Percentiles rank a stretch among this genome's conserved stretches.
These are phyloP conservation scores for Aspiorhynchus laticeps DNA, from an alignment of 2,113 vertebrate genomes.

Conservation along the genomic window DNA sequence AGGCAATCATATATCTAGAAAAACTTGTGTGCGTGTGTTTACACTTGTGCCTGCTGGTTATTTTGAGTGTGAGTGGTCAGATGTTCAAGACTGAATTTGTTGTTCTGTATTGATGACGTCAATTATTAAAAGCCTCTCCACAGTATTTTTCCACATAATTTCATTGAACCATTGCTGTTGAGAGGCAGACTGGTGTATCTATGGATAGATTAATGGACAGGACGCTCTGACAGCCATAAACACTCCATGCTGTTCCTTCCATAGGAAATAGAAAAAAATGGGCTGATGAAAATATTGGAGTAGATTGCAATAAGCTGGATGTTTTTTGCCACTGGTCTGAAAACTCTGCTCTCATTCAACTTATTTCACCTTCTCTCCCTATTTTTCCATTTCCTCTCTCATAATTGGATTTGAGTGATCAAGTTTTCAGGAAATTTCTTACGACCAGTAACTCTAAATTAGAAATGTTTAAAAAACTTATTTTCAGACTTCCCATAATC, in stretches of 20 bases:
- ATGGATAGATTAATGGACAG: slow-evolving; percentile 11
- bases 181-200: background rate
- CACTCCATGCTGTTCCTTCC: background rate
- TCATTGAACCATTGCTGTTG: slow-evolving; percentile 1
- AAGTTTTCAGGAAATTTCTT: background rate
- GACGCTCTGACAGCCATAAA: background rate
- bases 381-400: background rate
- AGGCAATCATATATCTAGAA: background rate
- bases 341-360: background rate
- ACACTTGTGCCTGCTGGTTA: background rate
- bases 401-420: slow-evolving; percentile 7
- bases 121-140: background rate
- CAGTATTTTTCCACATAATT: background rate
- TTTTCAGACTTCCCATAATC: background rate
- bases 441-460: background rate
- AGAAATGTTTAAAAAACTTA: background rate
- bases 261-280: background rate
- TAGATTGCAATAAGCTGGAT: background rate
- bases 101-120: background rate
- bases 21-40: background rate
- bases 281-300: slow-evolving; percentile 3
- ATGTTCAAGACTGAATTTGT: background rate
- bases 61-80: background rate
- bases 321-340: background rate
- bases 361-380: background rate